Base-by-base conservation (phyloP, 64 coral and sea anemone species). In the Pocillopora verrucosa region DNA sequence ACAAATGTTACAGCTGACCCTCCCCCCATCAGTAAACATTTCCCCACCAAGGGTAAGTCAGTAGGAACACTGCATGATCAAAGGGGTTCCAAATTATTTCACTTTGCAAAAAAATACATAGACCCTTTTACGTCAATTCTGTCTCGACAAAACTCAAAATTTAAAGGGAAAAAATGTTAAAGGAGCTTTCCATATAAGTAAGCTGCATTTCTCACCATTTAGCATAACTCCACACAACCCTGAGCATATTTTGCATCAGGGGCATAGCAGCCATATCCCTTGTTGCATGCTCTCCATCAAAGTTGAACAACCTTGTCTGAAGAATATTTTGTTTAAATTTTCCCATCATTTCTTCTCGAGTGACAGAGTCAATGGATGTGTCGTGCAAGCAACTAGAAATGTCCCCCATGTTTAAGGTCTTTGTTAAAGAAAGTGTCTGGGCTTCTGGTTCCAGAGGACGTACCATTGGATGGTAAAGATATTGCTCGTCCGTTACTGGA, bases 221-320 rank as follows among this genome's bases (percentile, higher is more conserved):
- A 11, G 91, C 26, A 70, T 84, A 77, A 83, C 95, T 93, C 95
- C 95, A 96, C n/a, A 96, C 91, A 22, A 86, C 84, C 86, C 86
- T 93, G 60, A 91, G 62, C 79, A 96, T 92, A 77, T 96, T 96
- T 64, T 90, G 59, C 95, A 96, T 96, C 60, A 96, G 69, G 4
- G 95, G 91, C 22, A 93, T 15, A 2, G 95, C 95, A 84, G 83
- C 88, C 34, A 86, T 91, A 63, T 88, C 89, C 30, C 90, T 96
- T 14, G 95, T 96, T 12, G 95, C 93, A 51, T 85, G 90, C 67
- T 93, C 91, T 56, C 84, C 95, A 16, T 89, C 59, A 72, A 83
- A 93, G 88, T 90, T 96, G 51, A 96, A 90, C 24, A 96, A 72
- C 77, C 95, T 67, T 20, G 88, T 79, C 72, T 96, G 95, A 76